A percentile compares a stretch with the other conserved stretches of the same genome.
These are phyloP conservation scores for Saccostrea cuccullata DNA, from an alignment of 1,140 invertebrate genomes.

Conservation along the genomic window DNA sequence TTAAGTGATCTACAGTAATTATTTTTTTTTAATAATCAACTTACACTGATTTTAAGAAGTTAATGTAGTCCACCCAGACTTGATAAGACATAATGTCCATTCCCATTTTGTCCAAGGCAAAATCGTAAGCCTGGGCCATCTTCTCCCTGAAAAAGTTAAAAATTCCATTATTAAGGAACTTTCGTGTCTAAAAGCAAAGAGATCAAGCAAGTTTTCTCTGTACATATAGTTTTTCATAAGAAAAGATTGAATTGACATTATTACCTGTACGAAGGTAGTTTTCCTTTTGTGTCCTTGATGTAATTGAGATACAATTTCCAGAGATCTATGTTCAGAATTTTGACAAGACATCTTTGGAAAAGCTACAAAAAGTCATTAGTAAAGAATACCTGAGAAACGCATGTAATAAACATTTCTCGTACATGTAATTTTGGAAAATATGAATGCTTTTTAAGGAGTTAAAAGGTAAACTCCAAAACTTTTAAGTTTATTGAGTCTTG, in stretches of 20 bases:
- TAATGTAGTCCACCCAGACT: slow-evolving; percentile 98
- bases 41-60: slow-evolving; percentile 96
- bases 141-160: slow-evolving; percentile 89
- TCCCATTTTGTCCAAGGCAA: slow-evolving; percentile 99
- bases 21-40: slow-evolving; percentile 54
- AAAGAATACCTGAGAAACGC: too few species aligned
- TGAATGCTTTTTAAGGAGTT: too few species aligned
- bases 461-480: too few species aligned
- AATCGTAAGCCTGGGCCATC: slow-evolving; percentile 99
- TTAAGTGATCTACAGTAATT: too few species aligned
- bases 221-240: too few species aligned
- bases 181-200: too few species aligned
- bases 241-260: not conserved
- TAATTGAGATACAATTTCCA: slow-evolving; percentile 99
- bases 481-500: too few species aligned
- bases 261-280: slow-evolving; percentile 91
- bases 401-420: too few species aligned
- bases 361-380: slow-evolving; percentile 83
- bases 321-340: slow-evolving; percentile 98
- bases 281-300: slow-evolving; percentile 98
- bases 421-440: too few species aligned
- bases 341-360: slow-evolving; percentile 98
- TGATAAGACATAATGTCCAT: slow-evolving; percentile 97
- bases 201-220: too few species aligned
- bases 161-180: too few species aligned